Evolutionary conservation across 2,888 invertebrate species (phyloP).

Genomic region (Clivina fossor): DNA sequence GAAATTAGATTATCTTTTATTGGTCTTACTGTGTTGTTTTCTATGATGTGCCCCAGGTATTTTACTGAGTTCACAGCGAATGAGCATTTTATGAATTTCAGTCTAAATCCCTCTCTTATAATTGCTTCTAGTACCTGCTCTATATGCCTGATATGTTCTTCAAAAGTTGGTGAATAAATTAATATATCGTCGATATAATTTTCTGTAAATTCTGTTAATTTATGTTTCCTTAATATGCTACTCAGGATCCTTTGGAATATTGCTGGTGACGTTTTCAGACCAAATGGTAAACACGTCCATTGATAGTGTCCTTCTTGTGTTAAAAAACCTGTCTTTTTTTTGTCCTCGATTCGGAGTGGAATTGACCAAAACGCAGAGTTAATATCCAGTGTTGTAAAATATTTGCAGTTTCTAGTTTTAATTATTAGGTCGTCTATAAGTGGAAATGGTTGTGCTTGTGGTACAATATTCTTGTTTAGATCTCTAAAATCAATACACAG

Average conservation of each 20-base stretch:
- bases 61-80: slow-evolving; percentile 24
- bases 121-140: slow-evolving; percentile 34
- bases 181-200: slow-evolving; percentile 40
- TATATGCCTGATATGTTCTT: slow-evolving; percentile 37
- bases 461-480: slow-evolving; percentile 41
- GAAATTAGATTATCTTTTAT: slow-evolving; percentile 32
- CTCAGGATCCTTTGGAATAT: slow-evolving; percentile 38
- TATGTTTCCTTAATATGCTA: slow-evolving; percentile 36
- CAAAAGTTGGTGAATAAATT: slow-evolving; percentile 38
- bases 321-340: slow-evolving; percentile 43
- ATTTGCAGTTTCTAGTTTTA: slow-evolving; percentile 45
- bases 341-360: slow-evolving; percentile 44
- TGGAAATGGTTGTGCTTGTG: slow-evolving; percentile 46
- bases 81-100: slow-evolving; percentile 33
- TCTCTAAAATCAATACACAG: slow-evolving; percentile 44
- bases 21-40: slow-evolving; percentile 28
- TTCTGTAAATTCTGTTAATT: slow-evolving; percentile 33
- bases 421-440: slow-evolving; percentile 45
- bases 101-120: slow-evolving; percentile 33
- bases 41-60: slow-evolving; percentile 32
- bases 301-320: slow-evolving; percentile 40
- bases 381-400: slow-evolving; percentile 46
- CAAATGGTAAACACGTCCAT: slow-evolving; percentile 39
- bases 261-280: slow-evolving; percentile 40
- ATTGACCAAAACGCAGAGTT: slow-evolving; percentile 50